Evolutionary conservation across 2,113 vertebrate species (phyloP).

Genomic region (Tachycineta bicolor): DNA sequence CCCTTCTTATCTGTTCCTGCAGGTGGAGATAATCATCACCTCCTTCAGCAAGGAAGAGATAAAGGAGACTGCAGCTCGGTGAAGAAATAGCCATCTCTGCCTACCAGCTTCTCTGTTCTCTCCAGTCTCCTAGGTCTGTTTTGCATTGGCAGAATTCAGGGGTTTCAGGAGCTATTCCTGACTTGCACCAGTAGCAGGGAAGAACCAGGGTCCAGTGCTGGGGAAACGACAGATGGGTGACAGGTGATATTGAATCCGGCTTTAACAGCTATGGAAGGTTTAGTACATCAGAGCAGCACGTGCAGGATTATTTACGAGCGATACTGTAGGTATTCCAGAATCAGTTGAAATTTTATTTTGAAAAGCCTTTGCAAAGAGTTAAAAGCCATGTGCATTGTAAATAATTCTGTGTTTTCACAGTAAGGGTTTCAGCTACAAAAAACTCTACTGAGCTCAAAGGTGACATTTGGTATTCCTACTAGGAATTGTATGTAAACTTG

Average conservation of each 20-base stretch:
- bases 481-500: background rate
- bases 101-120: background rate
- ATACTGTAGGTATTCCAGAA: background rate
- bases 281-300: background rate
- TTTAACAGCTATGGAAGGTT: background rate
- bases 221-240: conserved; percentile 24
- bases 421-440: background rate
- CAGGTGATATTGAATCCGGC: conserved; percentile 18
- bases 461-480: background rate
- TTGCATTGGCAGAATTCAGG: background rate
- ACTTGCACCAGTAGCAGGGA: background rate
- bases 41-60: background rate
- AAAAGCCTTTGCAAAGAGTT: background rate
- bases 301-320: background rate
- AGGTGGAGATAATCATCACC: conserved; percentile 5
- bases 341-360: background rate
- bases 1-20: conserved; percentile 25
- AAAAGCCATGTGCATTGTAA: background rate
- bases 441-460: background rate
- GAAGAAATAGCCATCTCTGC: background rate
- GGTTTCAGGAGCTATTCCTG: background rate
- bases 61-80: background rate
- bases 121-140: background rate
- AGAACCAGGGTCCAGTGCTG: background rate
- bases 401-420: background rate